phyloP scores from a whole-genome alignment of 1,140 invertebrate species.

The Oncopeltus fasciatus region DNA sequence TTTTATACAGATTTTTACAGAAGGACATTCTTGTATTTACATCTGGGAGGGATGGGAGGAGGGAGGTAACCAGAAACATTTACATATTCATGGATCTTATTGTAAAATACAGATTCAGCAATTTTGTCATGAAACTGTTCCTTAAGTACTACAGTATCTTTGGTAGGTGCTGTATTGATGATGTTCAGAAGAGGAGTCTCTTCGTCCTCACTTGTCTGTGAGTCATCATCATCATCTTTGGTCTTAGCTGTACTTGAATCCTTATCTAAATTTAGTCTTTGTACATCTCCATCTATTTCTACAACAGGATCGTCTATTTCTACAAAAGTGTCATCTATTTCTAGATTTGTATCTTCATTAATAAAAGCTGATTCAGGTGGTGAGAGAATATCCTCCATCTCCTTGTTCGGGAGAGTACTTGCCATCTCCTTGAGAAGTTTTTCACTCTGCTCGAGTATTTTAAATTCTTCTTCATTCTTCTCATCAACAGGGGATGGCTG shows the following conservation, averaged over 20 bases:
- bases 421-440: constrained; percentile 11
- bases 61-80: constrained; percentile 11
- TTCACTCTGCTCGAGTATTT: constrained; percentile 14
- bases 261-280: background rate
- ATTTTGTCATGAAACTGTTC: background rate
- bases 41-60: constrained; percentile 12
- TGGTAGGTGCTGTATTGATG: constrained; percentile 10
- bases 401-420: background rate
- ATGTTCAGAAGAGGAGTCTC: background rate
- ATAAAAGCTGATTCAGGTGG: constrained; percentile 12
- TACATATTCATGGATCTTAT: constrained; percentile 7
- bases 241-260: background rate
- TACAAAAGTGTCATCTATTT: background rate
- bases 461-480: background rate
- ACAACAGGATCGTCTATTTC: background rate
- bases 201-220: background rate
- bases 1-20: constrained; percentile 9
- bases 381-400: constrained; percentile 11
- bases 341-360: background rate
- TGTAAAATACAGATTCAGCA: background rate
- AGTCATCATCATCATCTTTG: background rate
- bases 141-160: background rate
- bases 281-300: background rate
- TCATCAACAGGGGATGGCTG: background rate
- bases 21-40: constrained; percentile 13